A percentile compares a stretch with the other conserved stretches of the same genome.
Evolutionary conservation across 1,140 invertebrate species (phyloP).

Genomic region (Nebria ingens): DNA sequence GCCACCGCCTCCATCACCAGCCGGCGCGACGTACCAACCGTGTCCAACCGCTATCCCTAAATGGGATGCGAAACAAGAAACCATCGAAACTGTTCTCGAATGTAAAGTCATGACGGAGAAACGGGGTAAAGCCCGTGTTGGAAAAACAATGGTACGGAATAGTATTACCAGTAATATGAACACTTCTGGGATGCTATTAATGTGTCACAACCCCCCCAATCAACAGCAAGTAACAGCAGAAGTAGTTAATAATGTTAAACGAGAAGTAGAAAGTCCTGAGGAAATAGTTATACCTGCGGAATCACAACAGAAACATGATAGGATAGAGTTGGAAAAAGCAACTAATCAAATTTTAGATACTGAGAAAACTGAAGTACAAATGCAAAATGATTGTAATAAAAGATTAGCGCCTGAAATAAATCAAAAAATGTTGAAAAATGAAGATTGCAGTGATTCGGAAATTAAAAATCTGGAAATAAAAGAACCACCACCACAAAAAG

Average conservation of each 20-base stretch:
- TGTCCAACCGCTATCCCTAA: conserved; percentile 22
- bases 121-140: conserved; percentile 48
- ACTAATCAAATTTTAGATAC: neutral
- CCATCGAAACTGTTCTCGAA: neutral
- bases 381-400: neutral
- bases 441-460: neutral
- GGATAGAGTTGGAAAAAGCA: neutral
- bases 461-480: neutral
- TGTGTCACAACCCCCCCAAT: conserved; percentile 26
- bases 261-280: conserved; percentile 31
- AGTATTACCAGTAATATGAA: conserved; percentile 36
- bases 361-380: neutral
- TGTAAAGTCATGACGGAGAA: conserved; percentile 22
- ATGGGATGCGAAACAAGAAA: conserved; percentile 4
- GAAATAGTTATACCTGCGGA: conserved; percentile 28
- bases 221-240: neutral
- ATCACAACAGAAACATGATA: conserved; percentile 20
- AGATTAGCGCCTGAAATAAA: neutral
- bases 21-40: conserved; percentile 30
- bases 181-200: conserved; percentile 26
- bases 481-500: neutral
- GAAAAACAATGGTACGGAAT: conserved; percentile 54
- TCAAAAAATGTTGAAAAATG: neutral
- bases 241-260: conserved; percentile 23
- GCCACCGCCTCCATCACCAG: conserved; percentile 41